Evolutionary conservation across 2,888 invertebrate genomes (phyloP).

Genomic region (Eugnorisma glareosa): DNA sequence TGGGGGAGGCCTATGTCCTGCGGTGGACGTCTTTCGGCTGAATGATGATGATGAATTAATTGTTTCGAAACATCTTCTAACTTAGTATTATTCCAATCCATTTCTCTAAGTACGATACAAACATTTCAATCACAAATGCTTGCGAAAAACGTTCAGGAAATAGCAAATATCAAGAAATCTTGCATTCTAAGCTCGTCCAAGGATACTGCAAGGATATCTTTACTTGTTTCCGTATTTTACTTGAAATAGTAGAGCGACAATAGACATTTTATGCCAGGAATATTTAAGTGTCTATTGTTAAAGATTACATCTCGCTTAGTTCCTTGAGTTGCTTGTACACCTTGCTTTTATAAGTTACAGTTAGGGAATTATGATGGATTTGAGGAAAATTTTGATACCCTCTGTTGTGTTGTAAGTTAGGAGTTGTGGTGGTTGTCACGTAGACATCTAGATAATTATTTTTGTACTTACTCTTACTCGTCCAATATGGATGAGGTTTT

Average conservation of each 20-base stretch:
- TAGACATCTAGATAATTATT: neutral
- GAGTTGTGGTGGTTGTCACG: neutral
- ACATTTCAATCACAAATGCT: slow-evolving; percentile 32
- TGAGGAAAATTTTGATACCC: neutral
- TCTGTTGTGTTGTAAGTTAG: neutral
- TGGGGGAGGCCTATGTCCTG: too few species aligned
- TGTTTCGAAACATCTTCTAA: neutral
- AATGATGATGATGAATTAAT: too few species aligned
- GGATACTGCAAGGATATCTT: slow-evolving; percentile 65
- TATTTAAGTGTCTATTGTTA: slow-evolving; percentile 55
- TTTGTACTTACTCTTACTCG: neutral
- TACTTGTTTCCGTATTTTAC: slow-evolving; percentile 73
- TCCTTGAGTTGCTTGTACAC: slow-evolving; percentile 25
- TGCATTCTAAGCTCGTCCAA: slow-evolving; percentile 74
- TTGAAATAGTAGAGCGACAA: slow-evolving; percentile 66
- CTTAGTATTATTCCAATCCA: slow-evolving; percentile 15
- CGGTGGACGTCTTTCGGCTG: too few species aligned
- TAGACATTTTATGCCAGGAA: slow-evolving; percentile 43
- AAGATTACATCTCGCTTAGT: slow-evolving; percentile 32
- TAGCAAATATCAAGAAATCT: slow-evolving; percentile 65
- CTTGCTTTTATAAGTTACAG: slow-evolving; percentile 9
- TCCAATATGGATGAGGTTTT: neutral
- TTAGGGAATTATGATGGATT: neutral
- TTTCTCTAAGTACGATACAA: neutral
- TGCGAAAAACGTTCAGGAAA: slow-evolving; percentile 47